A percentile compares a stretch with the other conserved stretches of the same genome.
Evolutionary conservation across 1,140 invertebrate genomes (phyloP).

Genomic region (Proctacanthus coquilletti): DNA sequence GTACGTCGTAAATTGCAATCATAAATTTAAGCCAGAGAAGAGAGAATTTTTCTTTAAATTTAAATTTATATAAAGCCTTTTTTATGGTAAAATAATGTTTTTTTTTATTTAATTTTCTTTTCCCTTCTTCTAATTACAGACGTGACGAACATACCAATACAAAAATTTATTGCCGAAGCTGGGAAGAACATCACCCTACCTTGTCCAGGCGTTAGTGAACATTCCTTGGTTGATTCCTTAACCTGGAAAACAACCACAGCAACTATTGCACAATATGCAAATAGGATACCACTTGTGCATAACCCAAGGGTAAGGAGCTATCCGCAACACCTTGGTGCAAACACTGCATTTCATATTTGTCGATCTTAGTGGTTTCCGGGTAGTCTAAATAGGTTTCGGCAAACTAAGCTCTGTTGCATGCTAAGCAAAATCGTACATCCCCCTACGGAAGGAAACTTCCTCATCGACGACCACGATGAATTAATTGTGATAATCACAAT

Average conservation of each 20-base stretch:
- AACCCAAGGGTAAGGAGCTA: constrained; percentile 28
- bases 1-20: too few relatives aligned
- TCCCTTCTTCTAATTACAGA: constrained; percentile 22
- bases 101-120: constrained; percentile 7
- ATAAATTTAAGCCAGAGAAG: too few relatives aligned
- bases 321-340: too few relatives aligned
- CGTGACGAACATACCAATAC: constrained; percentile 36
- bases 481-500: too few relatives aligned
- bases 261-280: constrained; percentile 29
- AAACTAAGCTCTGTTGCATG: too few relatives aligned
- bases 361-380: too few relatives aligned
- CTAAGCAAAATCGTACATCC: too few relatives aligned
- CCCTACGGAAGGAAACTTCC: too few relatives aligned
- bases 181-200: constrained; percentile 45
- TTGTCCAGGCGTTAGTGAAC: constrained; percentile 47
- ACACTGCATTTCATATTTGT: neutral
- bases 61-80: too few relatives aligned
- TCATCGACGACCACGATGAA: too few relatives aligned
- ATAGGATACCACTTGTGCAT: constrained; percentile 27
- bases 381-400: too few relatives aligned
- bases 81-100: constrained; percentile 3
- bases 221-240: constrained; percentile 42
- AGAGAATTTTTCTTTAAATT: too few relatives aligned
- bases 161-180: constrained; percentile 42
- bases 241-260: constrained; percentile 39